These are phyloP conservation scores for Sarcophilus harrisii DNA, from an alignment of 2,797 vertebrate genomes.

Conservation along the genomic window DNA sequence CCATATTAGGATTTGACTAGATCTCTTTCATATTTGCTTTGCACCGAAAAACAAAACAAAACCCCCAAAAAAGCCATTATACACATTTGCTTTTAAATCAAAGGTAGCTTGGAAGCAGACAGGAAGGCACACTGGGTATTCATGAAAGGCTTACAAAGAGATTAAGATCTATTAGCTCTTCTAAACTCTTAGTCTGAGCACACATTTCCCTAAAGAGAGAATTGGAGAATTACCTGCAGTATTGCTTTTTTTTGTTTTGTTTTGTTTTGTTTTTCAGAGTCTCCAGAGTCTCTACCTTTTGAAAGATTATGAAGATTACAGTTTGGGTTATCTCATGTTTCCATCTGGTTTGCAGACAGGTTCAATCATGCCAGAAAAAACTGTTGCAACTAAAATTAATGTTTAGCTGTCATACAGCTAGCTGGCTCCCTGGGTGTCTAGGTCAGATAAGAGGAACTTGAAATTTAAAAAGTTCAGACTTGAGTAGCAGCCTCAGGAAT, in stretches of 20 bases:
- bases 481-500: conserved; percentile 41
- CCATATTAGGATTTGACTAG: conserved; percentile 1
- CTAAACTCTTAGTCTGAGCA: neutral
- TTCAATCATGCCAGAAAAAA: conserved; percentile 19
- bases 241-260: neutral
- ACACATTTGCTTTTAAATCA: conserved; percentile 23
- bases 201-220: neutral
- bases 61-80: neutral
- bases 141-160: conserved; percentile 3
- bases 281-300: conserved; percentile 36
- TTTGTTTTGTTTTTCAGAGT: neutral
- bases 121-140: neutral
- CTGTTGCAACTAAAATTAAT: conserved; percentile 39
- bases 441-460: conserved; percentile 5
- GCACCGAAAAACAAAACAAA: neutral
- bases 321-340: conserved; percentile 25
- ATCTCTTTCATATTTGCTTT: neutral
- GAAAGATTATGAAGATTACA: conserved; percentile 55
- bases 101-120: conserved; percentile 7
- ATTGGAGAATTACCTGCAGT: neutral
- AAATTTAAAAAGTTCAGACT: conserved; percentile 30
- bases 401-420: conserved; percentile 52
- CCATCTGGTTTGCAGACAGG: conserved; percentile 8
- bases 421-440: conserved; percentile 45
- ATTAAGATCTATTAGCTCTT: neutral